Percentiles rank a stretch among this genome's conserved stretches.
phyloP scores from a whole-genome alignment of 2,797 vertebrate species.

The Pangasius larnaudii region DNA sequence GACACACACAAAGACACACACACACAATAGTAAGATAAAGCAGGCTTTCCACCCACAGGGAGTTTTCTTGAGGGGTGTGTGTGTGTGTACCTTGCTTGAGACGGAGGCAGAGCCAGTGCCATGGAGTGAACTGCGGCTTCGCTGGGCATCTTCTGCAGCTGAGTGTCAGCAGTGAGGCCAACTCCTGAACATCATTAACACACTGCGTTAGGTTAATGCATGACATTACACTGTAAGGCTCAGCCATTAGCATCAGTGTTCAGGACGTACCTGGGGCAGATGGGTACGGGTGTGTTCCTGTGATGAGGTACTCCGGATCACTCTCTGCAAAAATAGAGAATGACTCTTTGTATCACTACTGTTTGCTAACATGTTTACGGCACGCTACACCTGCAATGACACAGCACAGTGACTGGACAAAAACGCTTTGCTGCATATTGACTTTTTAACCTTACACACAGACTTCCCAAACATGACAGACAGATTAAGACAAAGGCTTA shows the following conservation, averaged over 20 bases:
- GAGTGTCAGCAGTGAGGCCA: conserved; percentile 92
- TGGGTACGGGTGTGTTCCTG: conserved; percentile 96
- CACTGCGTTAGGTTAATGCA: neutral
- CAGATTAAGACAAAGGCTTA: neutral
- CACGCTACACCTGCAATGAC: neutral
- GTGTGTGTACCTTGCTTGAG: conserved; percentile 84
- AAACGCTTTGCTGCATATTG: neutral
- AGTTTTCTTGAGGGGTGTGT: neutral
- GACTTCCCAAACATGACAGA: neutral
- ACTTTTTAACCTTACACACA: neutral
- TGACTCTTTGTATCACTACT: neutral
- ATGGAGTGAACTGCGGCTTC: conserved; percentile 89
- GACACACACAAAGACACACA: no score
- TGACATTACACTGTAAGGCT: neutral
- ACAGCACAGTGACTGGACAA: neutral
- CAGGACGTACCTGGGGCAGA: conserved; percentile 87
- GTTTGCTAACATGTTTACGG: neutral
- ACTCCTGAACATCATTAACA: conserved; percentile 76
- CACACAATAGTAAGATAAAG: neutral
- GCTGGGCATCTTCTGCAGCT: conserved; percentile 94
- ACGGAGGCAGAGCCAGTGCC: conserved; percentile 86
- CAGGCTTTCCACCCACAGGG: neutral
- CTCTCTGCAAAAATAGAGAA: conserved; percentile 69
- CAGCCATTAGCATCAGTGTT: neutral
- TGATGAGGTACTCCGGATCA: conserved; percentile 92